These are phyloP conservation scores for Caerostris darwini DNA, from an alignment of 1,140 invertebrate species.

Conservation along the genomic window DNA sequence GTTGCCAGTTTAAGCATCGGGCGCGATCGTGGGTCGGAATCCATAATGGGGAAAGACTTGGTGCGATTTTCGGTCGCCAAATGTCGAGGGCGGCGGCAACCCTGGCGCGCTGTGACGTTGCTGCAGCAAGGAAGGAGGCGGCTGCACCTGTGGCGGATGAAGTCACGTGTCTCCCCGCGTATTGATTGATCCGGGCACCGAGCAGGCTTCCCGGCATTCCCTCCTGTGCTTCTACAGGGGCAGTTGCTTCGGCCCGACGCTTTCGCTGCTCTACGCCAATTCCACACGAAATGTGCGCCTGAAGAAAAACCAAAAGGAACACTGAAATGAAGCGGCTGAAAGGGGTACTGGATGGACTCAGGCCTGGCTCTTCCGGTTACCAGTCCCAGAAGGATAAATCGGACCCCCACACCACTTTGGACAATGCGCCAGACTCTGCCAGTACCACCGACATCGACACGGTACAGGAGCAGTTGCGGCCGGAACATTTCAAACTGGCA, in stretches of 20 bases:
- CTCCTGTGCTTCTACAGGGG: constrained; percentile 50
- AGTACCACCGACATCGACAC: constrained; percentile 59
- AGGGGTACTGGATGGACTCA: constrained; percentile 94
- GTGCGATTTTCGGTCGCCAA: constrained; percentile 50
- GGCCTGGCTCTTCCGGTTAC: constrained; percentile 90
- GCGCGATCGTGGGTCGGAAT: neutral
- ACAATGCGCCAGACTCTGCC: constrained; percentile 84
- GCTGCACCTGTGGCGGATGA: constrained; percentile 73
- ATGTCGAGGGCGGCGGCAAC: neutral
- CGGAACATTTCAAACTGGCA: constrained; percentile 94
- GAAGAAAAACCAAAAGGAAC: neutral
- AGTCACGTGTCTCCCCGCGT: constrained; percentile 65
- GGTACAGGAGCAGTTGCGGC: constrained; percentile 91
- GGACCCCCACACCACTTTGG: constrained; percentile 65
- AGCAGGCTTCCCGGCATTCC: constrained; percentile 69
- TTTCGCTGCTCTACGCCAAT: neutral
- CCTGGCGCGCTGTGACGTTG: constrained; percentile 42
- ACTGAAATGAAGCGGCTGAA: constrained; percentile 64
- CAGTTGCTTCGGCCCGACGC: constrained; percentile 4
- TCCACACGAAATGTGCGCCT: constrained; percentile 36
- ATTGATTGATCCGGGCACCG: constrained; percentile 75
- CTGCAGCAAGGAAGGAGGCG: constrained; percentile 53
- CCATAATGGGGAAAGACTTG: neutral
- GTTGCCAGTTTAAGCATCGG: neutral
- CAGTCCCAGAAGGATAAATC: constrained; percentile 81